Conservation (phyloP, 2,113 vertebrate species). For the Polypterus bichir region DNA sequence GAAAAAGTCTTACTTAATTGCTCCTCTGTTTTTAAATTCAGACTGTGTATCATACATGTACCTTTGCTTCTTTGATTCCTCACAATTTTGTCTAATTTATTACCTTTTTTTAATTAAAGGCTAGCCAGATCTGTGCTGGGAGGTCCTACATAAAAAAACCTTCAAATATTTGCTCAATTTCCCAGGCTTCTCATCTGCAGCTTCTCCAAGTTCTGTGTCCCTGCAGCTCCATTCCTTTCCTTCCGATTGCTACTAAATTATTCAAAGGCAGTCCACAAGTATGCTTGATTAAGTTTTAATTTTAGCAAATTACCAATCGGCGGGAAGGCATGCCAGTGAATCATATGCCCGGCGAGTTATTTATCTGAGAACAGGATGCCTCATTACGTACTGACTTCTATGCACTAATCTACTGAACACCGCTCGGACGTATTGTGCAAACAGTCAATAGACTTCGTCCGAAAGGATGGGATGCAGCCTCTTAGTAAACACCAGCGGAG, state of each 20-base stretch:
- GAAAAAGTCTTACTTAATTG: no score
- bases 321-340: conserved; percentile 50
- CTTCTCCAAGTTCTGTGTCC: conserved; percentile 10
- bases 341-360: conserved; percentile 55
- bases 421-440: conserved; percentile 37
- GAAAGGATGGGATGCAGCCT: not conserved
- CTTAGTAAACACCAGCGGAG: not conserved
- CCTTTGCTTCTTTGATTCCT: no score
- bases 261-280: conserved; percentile 61
- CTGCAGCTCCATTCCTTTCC: conserved; percentile 9
- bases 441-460: conserved; percentile 32
- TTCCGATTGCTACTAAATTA: conserved; percentile 57
- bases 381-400: conserved; percentile 29
- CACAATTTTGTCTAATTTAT: no score
- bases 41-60: no score
- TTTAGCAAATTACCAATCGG: conserved; percentile 71
- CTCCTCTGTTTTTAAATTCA: no score
- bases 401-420: conserved; percentile 54
- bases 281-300: conserved; percentile 85
- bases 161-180: conserved; percentile 4
- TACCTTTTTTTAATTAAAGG: not conserved
- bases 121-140: not conserved
- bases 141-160: not conserved
- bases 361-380: conserved; percentile 54
- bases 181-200: conserved; percentile 2